Percentiles rank a stretch among this genome's conserved stretches.
Conservation (phyloP, 2,888 invertebrate genomes). For the Eupeodes luniger region DNA sequence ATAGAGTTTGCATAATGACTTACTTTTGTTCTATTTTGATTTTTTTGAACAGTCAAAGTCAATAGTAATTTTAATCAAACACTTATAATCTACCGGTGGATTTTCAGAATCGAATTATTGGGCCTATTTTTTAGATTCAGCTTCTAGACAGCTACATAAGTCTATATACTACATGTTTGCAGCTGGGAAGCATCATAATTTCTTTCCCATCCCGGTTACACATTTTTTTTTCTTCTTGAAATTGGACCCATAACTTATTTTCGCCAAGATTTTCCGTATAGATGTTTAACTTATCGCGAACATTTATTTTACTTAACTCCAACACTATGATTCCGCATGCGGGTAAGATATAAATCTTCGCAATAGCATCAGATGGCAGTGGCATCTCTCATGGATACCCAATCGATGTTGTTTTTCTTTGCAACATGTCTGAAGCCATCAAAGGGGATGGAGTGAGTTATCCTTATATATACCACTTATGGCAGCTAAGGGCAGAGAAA, state of each 20-base stretch:
- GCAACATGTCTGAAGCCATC: conserved; percentile 29
- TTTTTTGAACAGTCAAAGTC: not conserved
- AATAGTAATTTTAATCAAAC: too few relatives aligned
- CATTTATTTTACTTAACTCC: conserved; percentile 43
- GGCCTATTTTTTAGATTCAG: too few relatives aligned
- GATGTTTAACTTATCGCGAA: conserved; percentile 38
- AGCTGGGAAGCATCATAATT: not conserved
- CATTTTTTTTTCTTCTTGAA: not conserved
- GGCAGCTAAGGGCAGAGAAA: not conserved
- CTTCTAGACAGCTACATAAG: too few relatives aligned
- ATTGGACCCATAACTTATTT: conserved; percentile 10
- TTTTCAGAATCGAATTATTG: not conserved
- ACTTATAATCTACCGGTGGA: too few relatives aligned
- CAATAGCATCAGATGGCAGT: conserved; percentile 61
- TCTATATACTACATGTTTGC: not conserved
- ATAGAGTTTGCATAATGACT: conserved; percentile 10
- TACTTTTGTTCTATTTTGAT: not conserved
- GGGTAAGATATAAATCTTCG: conserved; percentile 59
- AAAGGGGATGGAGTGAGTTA: conserved; percentile 36
- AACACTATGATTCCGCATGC: conserved; percentile 23
- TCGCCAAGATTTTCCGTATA: not conserved
- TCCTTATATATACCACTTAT: conserved; percentile 24
- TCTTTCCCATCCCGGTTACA: not conserved
- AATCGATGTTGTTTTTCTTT: conserved; percentile 59
- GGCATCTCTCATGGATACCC: conserved; percentile 63